phyloP scores from a whole-genome alignment of 2,888 invertebrate genomes.

The Latrodectus elegans region DNA sequence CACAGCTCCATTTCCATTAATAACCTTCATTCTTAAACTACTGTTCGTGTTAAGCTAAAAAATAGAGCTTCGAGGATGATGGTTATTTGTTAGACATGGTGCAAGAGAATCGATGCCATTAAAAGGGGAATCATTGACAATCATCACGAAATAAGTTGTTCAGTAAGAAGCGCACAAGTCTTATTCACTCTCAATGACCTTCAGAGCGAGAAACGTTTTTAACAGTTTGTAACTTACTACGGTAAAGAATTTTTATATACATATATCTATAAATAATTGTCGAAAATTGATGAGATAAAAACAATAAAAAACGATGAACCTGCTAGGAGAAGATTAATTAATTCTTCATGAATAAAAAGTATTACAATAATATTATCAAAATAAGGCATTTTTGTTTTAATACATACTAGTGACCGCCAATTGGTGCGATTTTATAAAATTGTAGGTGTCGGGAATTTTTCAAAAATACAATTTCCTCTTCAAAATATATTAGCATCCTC shows the following conservation, averaged over 20 bases:
- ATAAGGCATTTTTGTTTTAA: too few species aligned
- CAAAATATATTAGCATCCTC: too few species aligned
- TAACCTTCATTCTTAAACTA: slow-evolving; percentile 66
- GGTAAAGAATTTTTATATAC: slow-evolving; percentile 17
- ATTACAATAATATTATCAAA: too few species aligned
- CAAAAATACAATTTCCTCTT: too few species aligned
- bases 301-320: slow-evolving; percentile 45
- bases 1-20: slow-evolving; percentile 65
- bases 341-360: slow-evolving; percentile 51
- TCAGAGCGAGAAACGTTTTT: slow-evolving; percentile 51
- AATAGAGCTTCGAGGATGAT: slow-evolving; percentile 16
- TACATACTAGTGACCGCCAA: too few species aligned
- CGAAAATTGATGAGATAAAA: slow-evolving; percentile 42
- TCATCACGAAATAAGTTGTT: slow-evolving; percentile 68
- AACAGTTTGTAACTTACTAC: slow-evolving; percentile 27
- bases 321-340: slow-evolving; percentile 37
- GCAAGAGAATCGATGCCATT: slow-evolving; percentile 57
- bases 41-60: slow-evolving; percentile 62
- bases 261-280: slow-evolving; percentile 26
- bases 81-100: slow-evolving; percentile 54
- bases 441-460: too few species aligned
- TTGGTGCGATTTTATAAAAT: too few species aligned
- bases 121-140: slow-evolving; percentile 66
- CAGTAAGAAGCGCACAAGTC: slow-evolving; percentile 65
- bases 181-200: slow-evolving; percentile 66